A percentile compares a stretch with the other conserved stretches of the same genome.
phyloP scores from a whole-genome alignment of 2,797 vertebrate species.

The Smutsia temminckii region DNA sequence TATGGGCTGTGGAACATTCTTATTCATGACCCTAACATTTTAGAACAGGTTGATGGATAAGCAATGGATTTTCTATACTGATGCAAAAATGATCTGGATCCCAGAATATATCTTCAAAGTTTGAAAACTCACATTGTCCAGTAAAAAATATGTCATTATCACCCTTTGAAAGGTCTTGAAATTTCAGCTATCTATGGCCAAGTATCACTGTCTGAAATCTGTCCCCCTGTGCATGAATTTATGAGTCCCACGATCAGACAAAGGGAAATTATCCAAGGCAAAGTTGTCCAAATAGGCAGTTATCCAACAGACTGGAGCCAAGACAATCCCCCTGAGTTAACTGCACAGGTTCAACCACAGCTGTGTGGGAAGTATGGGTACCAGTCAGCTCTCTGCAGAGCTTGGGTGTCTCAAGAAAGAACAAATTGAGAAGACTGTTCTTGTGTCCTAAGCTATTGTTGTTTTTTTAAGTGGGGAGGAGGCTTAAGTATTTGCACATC shows the following conservation, averaged over 20 bases:
- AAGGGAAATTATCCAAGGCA: conserved; percentile 66
- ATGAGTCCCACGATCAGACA: conserved; percentile 53
- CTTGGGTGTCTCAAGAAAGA: conserved; percentile 47
- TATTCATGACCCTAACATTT: conserved; percentile 59
- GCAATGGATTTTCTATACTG: conserved; percentile 55
- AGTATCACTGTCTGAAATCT: conserved; percentile 64
- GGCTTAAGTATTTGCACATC: background rate
- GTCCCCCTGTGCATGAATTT: conserved; percentile 62
- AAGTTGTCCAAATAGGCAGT: conserved; percentile 66
- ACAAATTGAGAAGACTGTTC: background rate
- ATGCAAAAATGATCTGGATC: conserved; percentile 72
- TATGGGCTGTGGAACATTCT: conserved; percentile 48
- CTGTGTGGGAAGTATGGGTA: conserved; percentile 58
- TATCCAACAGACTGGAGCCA: conserved; percentile 65
- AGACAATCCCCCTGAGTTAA: conserved; percentile 45
- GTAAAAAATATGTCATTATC: conserved; percentile 59
- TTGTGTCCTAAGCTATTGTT: conserved; percentile 3
- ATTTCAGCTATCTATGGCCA: conserved; percentile 57
- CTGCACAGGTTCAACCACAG: conserved; percentile 54
- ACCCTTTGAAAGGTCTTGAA: conserved; percentile 62
- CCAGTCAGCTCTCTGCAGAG: conserved; percentile 25
- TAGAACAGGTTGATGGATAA: conserved; percentile 48
- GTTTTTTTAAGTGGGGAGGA: background rate
- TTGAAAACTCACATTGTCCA: conserved; percentile 41
- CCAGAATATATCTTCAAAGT: conserved; percentile 61